These are phyloP conservation scores for Alaudala cheleensis DNA, from an alignment of 2,113 vertebrate genomes.

Conservation along the genomic window DNA sequence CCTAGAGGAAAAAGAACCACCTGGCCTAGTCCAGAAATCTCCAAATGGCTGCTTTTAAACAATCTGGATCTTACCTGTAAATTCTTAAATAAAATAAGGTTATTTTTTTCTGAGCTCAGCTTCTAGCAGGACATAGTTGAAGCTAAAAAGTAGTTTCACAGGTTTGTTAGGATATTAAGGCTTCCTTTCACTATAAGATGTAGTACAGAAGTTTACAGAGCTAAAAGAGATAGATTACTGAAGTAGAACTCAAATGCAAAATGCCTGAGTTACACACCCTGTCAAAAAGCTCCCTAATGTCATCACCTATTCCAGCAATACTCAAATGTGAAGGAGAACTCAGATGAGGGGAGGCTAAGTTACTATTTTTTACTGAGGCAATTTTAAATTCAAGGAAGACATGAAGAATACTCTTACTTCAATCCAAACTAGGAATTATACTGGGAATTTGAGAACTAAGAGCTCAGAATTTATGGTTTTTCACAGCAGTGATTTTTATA, in stretches of 20 bases:
- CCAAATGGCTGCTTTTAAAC: not conserved
- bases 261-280: not conserved
- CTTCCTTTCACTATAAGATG: not conserved
- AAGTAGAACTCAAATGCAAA: not conserved
- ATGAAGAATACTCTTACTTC: not conserved
- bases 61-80: not conserved
- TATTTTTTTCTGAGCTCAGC: not conserved
- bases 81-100: not conserved
- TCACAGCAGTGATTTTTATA: not conserved
- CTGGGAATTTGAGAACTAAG: not conserved
- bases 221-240: not conserved
- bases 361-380: not conserved
- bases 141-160: not conserved
- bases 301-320: not conserved
- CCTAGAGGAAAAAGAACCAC: not conserved
- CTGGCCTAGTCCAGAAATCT: not conserved
- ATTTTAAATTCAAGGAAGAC: not conserved
- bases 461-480: not conserved
- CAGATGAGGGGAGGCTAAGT: not conserved
- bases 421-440: not conserved
- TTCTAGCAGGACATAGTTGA: not conserved
- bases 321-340: not conserved
- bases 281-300: not conserved
- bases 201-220: not conserved
- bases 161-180: not conserved